Evolutionary conservation across 2,888 invertebrate species (phyloP).

Genomic region (Torymus aiolomorphi): DNA sequence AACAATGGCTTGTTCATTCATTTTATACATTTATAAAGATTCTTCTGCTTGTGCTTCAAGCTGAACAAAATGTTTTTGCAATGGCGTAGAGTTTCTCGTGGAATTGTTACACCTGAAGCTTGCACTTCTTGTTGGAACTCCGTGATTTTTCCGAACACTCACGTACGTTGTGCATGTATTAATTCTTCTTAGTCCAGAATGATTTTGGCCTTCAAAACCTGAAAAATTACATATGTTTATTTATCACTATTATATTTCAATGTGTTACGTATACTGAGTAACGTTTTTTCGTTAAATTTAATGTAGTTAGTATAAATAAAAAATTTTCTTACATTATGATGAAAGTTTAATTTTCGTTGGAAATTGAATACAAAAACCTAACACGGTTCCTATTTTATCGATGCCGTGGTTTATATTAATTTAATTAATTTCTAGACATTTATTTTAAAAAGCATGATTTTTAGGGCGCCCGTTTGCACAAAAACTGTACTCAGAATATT

Average conservation of each 20-base stretch:
- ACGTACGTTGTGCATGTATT: constrained; percentile 82
- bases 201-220: constrained; percentile 77
- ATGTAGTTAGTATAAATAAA: too few relatives aligned
- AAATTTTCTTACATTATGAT: too few relatives aligned
- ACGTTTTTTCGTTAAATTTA: too few relatives aligned
- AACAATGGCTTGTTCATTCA: constrained; percentile 25
- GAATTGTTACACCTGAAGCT: constrained; percentile 65
- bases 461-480: too few relatives aligned
- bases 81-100: constrained; percentile 53
- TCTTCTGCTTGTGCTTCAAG: constrained; percentile 66
- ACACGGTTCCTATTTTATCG: too few relatives aligned
- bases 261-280: too few relatives aligned
- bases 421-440: too few relatives aligned
- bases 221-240: constrained; percentile 58
- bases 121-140: constrained; percentile 63
- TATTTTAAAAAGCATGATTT: too few relatives aligned
- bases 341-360: too few relatives aligned
- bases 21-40: constrained; percentile 61
- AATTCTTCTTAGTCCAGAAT: constrained; percentile 79
- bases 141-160: constrained; percentile 77
- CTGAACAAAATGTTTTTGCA: constrained; percentile 61
- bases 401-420: too few relatives aligned
- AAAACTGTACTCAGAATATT: too few relatives aligned
- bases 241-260: not conserved
- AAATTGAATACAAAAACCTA: too few relatives aligned